Percentiles rank a stretch among this genome's conserved stretches.
Evolutionary conservation across 2,888 invertebrate genomes (phyloP).

Genomic region (Boloria selene): DNA sequence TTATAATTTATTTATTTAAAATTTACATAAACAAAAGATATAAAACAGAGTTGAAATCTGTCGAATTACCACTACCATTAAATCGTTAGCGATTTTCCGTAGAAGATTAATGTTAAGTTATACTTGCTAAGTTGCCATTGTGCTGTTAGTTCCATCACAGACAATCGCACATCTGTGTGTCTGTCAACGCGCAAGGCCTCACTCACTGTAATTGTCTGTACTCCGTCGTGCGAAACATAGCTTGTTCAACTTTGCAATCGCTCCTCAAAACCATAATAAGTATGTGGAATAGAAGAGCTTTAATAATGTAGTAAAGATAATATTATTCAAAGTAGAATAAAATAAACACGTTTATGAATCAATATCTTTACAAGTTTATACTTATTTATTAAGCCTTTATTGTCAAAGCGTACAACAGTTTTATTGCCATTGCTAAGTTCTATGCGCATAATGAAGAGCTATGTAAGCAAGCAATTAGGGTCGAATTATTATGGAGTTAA

Average conservation of each 20-base stretch:
- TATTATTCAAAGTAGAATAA: too few species aligned
- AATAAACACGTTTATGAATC: too few species aligned
- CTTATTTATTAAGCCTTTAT: not conserved
- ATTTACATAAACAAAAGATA: too few species aligned
- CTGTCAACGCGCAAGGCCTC: constrained; percentile 72
- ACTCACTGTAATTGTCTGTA: constrained; percentile 52
- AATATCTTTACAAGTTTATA: not conserved
- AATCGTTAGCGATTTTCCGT: constrained; percentile 27
- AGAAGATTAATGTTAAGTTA: constrained; percentile 29
- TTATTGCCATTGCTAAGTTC: not conserved
- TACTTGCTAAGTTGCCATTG: constrained; percentile 39
- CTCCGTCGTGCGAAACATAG: constrained; percentile 69
- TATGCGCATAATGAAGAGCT: constrained; percentile 13
- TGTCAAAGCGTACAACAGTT: not conserved
- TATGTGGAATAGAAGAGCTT: constrained; percentile 30
- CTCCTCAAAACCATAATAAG: constrained; percentile 36
- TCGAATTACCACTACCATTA: constrained; percentile 11
- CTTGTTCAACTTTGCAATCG: constrained; percentile 50
- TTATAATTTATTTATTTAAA: too few species aligned
- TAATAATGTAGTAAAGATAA: not conserved
- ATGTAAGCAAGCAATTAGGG: constrained; percentile 19
- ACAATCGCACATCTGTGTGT: constrained; percentile 74
- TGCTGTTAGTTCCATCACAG: constrained; percentile 46
- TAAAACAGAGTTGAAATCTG: not conserved
- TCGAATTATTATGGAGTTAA: constrained; percentile 23